phyloP scores from a whole-genome alignment of 2,888 invertebrate species.

The Pollenia griseotomentosa region DNA sequence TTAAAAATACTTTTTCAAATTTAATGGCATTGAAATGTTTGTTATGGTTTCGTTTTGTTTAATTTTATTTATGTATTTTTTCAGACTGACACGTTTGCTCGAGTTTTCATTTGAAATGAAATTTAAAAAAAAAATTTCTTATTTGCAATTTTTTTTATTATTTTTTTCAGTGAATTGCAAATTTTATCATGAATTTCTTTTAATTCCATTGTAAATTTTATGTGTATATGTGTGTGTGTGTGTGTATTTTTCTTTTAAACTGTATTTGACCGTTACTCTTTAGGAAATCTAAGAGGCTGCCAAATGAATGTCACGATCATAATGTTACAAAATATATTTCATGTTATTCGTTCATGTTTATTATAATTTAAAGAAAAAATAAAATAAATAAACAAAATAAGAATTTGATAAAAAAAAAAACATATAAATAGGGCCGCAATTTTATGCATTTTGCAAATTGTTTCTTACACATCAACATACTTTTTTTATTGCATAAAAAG shows the following conservation, averaged over 20 bases:
- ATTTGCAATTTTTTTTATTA: slow-evolving; percentile 24
- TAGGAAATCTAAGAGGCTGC: slow-evolving; percentile 59
- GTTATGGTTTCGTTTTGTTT: slow-evolving; percentile 26
- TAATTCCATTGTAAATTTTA: slow-evolving; percentile 20
- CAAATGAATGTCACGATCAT: slow-evolving; percentile 73
- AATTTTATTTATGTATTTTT: no score
- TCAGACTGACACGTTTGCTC: slow-evolving; percentile 59
- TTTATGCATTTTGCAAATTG: no score
- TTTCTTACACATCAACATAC: no score
- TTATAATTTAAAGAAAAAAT: slow-evolving; percentile 43
- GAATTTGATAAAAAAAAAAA: no score
- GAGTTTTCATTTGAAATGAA: slow-evolving; percentile 51
- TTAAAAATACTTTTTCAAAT: no score
- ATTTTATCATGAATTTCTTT: slow-evolving; percentile 47
- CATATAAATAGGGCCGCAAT: no score
- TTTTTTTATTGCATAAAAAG: no score
- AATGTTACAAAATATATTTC: slow-evolving; percentile 61
- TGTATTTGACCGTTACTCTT: slow-evolving; percentile 60
- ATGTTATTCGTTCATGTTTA: slow-evolving; percentile 55
- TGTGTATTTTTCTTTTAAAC: slow-evolving; percentile 24
- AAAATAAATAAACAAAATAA: background rate
- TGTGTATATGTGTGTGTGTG: slow-evolving; percentile 11
- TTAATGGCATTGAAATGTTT: slow-evolving; percentile 53
- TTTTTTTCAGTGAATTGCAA: slow-evolving; percentile 53
- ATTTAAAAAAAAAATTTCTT: slow-evolving; percentile 12